These are phyloP conservation scores for Alloplasta piceator DNA, from an alignment of 2,888 invertebrate genomes.

Conservation along the genomic window DNA sequence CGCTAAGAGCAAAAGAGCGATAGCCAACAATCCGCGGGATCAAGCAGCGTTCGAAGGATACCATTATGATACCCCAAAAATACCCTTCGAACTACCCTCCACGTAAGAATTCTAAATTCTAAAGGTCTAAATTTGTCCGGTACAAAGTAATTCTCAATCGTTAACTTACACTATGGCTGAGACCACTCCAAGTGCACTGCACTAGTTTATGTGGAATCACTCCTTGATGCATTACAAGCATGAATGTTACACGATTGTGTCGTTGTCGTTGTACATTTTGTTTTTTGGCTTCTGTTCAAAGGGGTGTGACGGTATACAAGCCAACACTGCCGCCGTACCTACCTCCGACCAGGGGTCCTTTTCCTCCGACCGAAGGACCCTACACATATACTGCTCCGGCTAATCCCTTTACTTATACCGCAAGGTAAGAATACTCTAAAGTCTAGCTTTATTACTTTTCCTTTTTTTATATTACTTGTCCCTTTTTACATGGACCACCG, in stretches of 20 bases:
- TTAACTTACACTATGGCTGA: too few relatives aligned
- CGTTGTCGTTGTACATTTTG: too few relatives aligned
- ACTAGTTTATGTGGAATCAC: too few relatives aligned
- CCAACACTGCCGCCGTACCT: conserved; percentile 67
- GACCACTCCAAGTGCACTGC: too few relatives aligned
- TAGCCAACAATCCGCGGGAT: conserved; percentile 72
- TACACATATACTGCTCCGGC: conserved; percentile 70
- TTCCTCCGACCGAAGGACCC: conserved; percentile 71
- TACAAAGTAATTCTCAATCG: too few relatives aligned
- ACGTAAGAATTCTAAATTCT: conserved; percentile 71
- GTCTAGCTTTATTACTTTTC: background rate
- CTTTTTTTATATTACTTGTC: background rate
- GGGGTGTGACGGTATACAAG: conserved; percentile 32
- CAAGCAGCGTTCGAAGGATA: conserved; percentile 77
- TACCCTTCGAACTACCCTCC: conserved; percentile 75
- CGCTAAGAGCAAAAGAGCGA: conserved; percentile 78
- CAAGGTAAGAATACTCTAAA: conserved; percentile 55
- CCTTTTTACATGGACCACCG: conserved; percentile 45
- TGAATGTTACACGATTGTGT: too few relatives aligned
- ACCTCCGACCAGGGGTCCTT: conserved; percentile 70
- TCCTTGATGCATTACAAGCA: too few relatives aligned
- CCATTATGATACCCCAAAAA: conserved; percentile 73
- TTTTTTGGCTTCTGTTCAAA: too few relatives aligned
- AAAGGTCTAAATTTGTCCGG: too few relatives aligned
- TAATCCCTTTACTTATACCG: conserved; percentile 63